Base-by-base conservation (phyloP, 2,888 invertebrate species). In the Mongoloraphidia duomilia region DNA sequence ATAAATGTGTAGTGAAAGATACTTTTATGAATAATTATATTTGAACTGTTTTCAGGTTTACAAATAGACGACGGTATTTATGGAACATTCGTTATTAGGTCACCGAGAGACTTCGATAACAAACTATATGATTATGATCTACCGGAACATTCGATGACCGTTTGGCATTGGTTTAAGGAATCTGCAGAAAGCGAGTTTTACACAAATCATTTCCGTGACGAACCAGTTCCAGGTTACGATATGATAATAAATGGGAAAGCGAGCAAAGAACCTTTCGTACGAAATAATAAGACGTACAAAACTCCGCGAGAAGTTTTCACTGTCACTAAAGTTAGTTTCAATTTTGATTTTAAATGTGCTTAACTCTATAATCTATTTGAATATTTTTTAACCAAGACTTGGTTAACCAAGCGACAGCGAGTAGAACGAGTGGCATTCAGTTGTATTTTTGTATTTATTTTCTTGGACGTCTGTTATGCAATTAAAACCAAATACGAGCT, bases 81-180 rank as follows among this genome's bases (percentile, higher is more conserved):
- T 10, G 42, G 42, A 10, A 26, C 26, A 3, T 42, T 33, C 6
- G n/a, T 42, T 42, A 34, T 42, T 9, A 17, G 42, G 12, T 33
- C 9, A 42, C 42, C 42, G n/a, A 17, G 34, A 26, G 42, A 42
- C 34, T 40, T 40, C 11, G 12, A 54, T 37, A 62, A 61, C 39
- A 17, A 46, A 10, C 56, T 64, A 8, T 74, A 73, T 58, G 72
- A 74, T 56, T 59, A 61, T 49, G 74, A 74, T 56, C 60, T 71
- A 9, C 64, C 68, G 4, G 69, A 71, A 49, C 74, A 74, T 58
- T 62, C 65, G 14, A 63, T 74, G 17, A 56, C 69, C 17, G 59
- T 74, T 41, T 68, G 68, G 57, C 73, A 75, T 56, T 75, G 74
- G 74, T 63, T 58, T 53, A 50, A 57, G 38, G 41, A 58, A 26